phyloP scores from a whole-genome alignment of 1,140 invertebrate species.

The Platorchestia sp. region DNA sequence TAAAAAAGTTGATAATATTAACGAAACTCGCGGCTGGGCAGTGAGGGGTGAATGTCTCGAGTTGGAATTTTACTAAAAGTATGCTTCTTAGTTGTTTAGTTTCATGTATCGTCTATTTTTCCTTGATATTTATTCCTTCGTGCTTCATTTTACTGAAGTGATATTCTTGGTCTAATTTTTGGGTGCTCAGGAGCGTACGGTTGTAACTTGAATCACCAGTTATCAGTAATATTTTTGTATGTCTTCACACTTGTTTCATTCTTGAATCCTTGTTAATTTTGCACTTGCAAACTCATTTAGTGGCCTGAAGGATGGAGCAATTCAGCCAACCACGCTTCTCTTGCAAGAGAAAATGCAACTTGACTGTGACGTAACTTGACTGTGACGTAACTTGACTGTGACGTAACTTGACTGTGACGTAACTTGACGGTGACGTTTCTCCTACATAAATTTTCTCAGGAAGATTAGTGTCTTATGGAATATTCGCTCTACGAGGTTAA shows the following conservation, averaged over 20 bases:
- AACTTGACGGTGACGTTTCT: too few species aligned
- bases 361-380: too few species aligned
- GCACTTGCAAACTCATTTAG: neutral
- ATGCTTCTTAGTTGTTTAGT: neutral
- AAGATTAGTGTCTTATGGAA: neutral
- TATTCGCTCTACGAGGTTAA: neutral
- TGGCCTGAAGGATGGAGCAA: neutral
- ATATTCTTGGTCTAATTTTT: neutral
- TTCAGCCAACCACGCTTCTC: neutral
- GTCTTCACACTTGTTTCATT: neutral
- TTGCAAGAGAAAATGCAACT: too few species aligned
- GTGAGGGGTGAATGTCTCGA: neutral
- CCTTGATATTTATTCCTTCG: neutral
- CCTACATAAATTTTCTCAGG: neutral
- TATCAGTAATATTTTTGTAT: constrained; percentile 11
- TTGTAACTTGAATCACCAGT: constrained; percentile 8
- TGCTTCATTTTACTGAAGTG: neutral
- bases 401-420: too few species aligned
- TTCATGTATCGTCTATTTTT: neutral
- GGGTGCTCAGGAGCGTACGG: neutral
- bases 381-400: neutral
- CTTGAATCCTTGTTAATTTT: neutral
- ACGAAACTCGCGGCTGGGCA: neutral
- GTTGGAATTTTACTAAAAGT: neutral
- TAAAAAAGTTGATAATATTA: neutral